Base-by-base conservation (phyloP, 23 tunicate genomes). In the Diplosoma virens region DNA sequence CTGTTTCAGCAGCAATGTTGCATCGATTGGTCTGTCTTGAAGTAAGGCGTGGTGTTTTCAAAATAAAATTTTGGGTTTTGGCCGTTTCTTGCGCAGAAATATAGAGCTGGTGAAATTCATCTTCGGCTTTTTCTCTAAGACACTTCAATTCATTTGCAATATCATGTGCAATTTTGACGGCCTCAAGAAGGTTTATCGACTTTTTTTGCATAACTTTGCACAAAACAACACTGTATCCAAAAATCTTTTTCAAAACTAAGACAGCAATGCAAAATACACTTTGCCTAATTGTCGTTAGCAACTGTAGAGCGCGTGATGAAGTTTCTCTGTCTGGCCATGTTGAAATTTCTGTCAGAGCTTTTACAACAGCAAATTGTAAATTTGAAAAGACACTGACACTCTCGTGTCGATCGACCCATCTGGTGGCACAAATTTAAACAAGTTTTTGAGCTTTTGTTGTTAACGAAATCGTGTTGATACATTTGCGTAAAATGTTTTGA, bases 311-410 rank as follows among this genome's bases (percentile, higher is more conserved):
- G 26, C 71, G 71, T 28, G 71, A 64, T 31, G 71, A 64, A 64
- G 37, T 64, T 64, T 64, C 71, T 11, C 17, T 64, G 35, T 64
- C 71, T 64, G 71, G 20, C 71, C 71, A 64, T 64, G 71, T 29
- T 9, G 35, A 64, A 64, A 64, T 64, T 64, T 64, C 71, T 16
- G 36, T 36, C 37, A 64, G 29, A 64, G 71, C 37, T 64, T 64
- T 36, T 64, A 64, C 71, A 36, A 64, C 71, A 36, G 35, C 34
- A 25, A 3, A 11, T 28, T 64, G 71, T 36, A 64, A 64, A 29
- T 64, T 31, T 64, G 71, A 64, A 28, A 64, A 64, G 14, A 64
- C 37, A 20, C 71, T 30, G 7, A 64, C 71, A 64, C 71, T 64
- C 14, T 29, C 17, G 20, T 64, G 71, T 64, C 20, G 35, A 31